A percentile compares a stretch with the other conserved stretches of the same genome.
These are phyloP conservation scores for Rhopalosiphum nymphaeae DNA, from an alignment of 2,888 invertebrate species.

Conservation along the genomic window DNA sequence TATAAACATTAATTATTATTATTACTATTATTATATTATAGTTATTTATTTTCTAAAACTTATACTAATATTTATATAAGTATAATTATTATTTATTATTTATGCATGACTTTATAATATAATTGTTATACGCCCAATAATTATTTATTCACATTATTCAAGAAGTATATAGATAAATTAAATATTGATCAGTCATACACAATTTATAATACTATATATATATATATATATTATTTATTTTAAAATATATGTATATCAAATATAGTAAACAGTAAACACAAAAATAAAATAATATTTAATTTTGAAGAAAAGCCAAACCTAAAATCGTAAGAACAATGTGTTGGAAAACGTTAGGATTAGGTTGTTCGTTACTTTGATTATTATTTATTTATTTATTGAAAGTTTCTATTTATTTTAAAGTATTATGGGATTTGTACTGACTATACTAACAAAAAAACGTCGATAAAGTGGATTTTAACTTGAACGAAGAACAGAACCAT, in stretches of 20 bases:
- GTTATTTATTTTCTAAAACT: neutral
- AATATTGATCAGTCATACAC: neutral
- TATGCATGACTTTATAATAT: neutral
- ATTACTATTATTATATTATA: neutral
- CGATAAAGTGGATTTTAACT: slow-evolving; percentile 34
- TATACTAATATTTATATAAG: neutral
- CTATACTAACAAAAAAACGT: neutral
- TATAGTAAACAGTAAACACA: neutral
- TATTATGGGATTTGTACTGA: neutral
- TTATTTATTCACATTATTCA: neutral
- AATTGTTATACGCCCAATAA: neutral
- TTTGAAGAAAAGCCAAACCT: slow-evolving; percentile 40
- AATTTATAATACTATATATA: neutral
- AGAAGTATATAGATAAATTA: neutral
- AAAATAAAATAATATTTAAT: slow-evolving; percentile 14
- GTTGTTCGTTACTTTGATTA: neutral
- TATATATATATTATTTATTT: neutral
- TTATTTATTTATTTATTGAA: neutral
- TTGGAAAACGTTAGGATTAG: neutral
- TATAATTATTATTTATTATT: neutral
- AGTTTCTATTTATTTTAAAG: slow-evolving; percentile 34
- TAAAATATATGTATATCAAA: neutral
- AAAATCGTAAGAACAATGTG: neutral
- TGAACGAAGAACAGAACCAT: neutral
- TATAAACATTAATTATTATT: neutral